Evolutionary conservation across 2,888 invertebrate genomes (phyloP).

Genomic region (Palloptera scutellata): DNA sequence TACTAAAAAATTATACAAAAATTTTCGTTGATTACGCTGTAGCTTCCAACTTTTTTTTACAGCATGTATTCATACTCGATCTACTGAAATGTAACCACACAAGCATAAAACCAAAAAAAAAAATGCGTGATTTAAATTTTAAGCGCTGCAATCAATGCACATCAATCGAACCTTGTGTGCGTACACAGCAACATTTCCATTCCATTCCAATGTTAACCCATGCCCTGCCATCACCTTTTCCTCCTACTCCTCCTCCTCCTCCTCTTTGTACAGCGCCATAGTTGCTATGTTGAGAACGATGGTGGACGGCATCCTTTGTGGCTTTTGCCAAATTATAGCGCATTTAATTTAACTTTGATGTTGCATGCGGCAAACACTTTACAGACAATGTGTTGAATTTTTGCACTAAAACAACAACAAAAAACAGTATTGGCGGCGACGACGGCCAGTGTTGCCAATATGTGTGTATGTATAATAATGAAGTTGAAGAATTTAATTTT

Average conservation of each 20-base stretch:
- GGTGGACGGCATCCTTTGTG: constrained; percentile 57
- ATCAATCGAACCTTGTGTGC: not conserved
- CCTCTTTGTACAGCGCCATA: not conserved
- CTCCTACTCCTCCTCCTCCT: not conserved
- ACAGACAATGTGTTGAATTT: constrained; percentile 47
- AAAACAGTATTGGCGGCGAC: not conserved
- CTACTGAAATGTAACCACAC: no score
- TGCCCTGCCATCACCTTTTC: not conserved
- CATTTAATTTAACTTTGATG: constrained; percentile 62
- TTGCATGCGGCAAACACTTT: constrained; percentile 59
- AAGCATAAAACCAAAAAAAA: not conserved
- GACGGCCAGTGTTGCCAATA: not conserved
- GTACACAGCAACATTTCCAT: not conserved
- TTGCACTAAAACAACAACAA: constrained; percentile 36
- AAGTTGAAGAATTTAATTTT: constrained; percentile 24
- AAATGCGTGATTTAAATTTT: constrained; percentile 23
- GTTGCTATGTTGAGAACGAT: not conserved
- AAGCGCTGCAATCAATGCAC: constrained; percentile 4
- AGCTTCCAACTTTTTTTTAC: no score
- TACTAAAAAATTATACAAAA: no score
- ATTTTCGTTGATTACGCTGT: no score
- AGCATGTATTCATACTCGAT: no score
- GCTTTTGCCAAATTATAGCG: constrained; percentile 59
- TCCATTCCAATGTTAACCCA: not conserved
- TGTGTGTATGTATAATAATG: constrained; percentile 19